Base-by-base conservation (phyloP, 1,140 invertebrate genomes). In the Ptiloglossa arizonensis region DNA sequence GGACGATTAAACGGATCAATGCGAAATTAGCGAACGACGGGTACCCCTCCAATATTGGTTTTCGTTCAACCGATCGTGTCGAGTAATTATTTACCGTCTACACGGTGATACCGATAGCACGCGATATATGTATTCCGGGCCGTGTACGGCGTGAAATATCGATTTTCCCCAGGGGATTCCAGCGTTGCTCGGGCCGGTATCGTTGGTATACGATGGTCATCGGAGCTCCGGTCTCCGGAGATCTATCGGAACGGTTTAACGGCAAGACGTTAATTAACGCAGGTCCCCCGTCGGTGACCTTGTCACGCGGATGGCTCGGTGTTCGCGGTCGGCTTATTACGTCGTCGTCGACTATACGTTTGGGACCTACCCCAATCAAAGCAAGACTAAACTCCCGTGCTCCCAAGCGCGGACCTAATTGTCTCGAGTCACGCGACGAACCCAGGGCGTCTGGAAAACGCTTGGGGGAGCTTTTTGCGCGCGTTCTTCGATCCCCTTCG, bases 291-390 rank as follows among this genome's bases (percentile, higher is more conserved):
- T 81, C 66, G 81, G 81, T 86, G 85, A 86, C 85, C 85, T 86
- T 79, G 72, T 67, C 50, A 77, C 64, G 71, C 46, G 38, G 48
- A 46, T 56, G 59, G 66, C 71, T n/a, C 79, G 50, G 64, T 76
- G 29, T 70, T 68, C 48, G 62, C 32, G 66, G 71, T 56, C 50
- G 63, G 38, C 79, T 63, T 73, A 83, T 81, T 86, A 80, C 68
- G 75, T 76, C 77, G 73, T 77, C 75, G 71, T 71, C 67, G 62
- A 74, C 57, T 81, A 68, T 75, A 77, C 80, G 70, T 79, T 74
- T 82, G 81, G 60, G 80, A 86, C 87, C 87, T 88, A 88, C 79
- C 87, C 85, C 87, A 87, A 88, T 87, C 86, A 86, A 86, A 85
- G 71, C 72, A 66, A 81, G 80, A 64, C 84, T 79, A 82, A 86